Percentiles rank a stretch among this genome's conserved stretches.
phyloP scores from a whole-genome alignment of 2,888 invertebrate species.

The Aricia artaxerxes region DNA sequence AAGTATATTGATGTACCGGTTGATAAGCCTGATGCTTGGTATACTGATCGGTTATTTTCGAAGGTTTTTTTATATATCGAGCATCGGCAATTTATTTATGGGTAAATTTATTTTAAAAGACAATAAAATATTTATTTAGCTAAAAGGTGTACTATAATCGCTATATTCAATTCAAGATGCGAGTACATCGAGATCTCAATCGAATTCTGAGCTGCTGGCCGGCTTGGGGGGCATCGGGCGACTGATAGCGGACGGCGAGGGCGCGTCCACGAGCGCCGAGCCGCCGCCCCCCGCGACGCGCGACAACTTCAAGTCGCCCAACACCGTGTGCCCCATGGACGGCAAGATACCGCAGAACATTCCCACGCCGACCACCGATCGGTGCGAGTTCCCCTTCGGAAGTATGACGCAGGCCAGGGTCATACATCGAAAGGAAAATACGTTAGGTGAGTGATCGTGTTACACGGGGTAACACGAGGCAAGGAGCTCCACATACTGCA shows the following conservation, averaged over 20 bases:
- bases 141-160: constrained; percentile 2
- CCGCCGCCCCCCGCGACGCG: constrained; percentile 63
- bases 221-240: constrained; percentile 64
- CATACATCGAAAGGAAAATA: constrained; percentile 87
- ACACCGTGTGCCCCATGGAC: constrained; percentile 93
- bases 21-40: too few relatives aligned
- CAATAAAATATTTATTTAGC: not conserved
- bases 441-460: constrained; percentile 60
- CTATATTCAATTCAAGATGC: constrained; percentile 52
- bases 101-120: not conserved
- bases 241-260: constrained; percentile 41
- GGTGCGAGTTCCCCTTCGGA: constrained; percentile 89
- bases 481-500: not conserved
- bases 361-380: constrained; percentile 79
- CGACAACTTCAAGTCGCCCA: constrained; percentile 87
- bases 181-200: constrained; percentile 57
- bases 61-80: too few relatives aligned
- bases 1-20: too few relatives aligned
- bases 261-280: constrained; percentile 65
- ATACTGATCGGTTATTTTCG: too few relatives aligned
- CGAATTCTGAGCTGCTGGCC: constrained; percentile 63
- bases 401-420: constrained; percentile 95
- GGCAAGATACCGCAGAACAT: constrained; percentile 83
- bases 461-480: not conserved
- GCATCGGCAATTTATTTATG: too few relatives aligned